phyloP scores from a whole-genome alignment of 2,888 invertebrate genomes.

The Oegoconia quadripuncta region DNA sequence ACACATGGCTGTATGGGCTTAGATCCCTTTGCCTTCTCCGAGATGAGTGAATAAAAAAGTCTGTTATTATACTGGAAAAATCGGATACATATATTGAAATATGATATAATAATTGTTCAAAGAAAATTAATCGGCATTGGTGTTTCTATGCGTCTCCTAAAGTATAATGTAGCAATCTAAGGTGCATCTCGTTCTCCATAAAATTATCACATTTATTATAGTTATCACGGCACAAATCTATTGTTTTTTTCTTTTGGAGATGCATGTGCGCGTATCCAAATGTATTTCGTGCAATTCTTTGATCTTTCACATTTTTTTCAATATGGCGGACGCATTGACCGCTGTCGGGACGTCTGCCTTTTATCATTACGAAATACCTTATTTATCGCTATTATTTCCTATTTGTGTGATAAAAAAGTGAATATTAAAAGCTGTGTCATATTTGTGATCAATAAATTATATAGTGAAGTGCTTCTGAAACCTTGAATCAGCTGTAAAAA shows the following conservation, averaged over 20 bases:
- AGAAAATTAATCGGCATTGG: no score
- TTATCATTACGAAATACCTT: slow-evolving; percentile 50
- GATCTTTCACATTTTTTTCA: slow-evolving; percentile 66
- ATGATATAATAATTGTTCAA: no score
- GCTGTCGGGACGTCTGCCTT: slow-evolving; percentile 67
- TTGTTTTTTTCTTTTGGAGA: neutral
- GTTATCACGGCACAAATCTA: no score
- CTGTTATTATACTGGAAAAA: no score
- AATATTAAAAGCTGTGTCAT: slow-evolving; percentile 31
- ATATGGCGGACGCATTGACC: slow-evolving; percentile 78
- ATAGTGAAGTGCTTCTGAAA: slow-evolving; percentile 26
- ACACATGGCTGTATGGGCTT: no score
- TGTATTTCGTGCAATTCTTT: slow-evolving; percentile 48
- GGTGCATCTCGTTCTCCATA: no score
- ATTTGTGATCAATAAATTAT: slow-evolving; percentile 22
- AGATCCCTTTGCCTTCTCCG: no score
- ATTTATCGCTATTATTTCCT: slow-evolving; percentile 38
- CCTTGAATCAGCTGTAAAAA: slow-evolving; percentile 56
- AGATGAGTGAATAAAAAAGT: no score
- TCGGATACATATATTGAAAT: no score
- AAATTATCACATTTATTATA: no score
- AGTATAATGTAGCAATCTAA: no score
- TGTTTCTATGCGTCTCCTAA: no score
- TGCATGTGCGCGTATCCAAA: slow-evolving; percentile 35
- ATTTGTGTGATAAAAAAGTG: slow-evolving; percentile 48